phyloP scores from a whole-genome alignment of 2,888 invertebrate species.

The Lamellibrachia satsuma region DNA sequence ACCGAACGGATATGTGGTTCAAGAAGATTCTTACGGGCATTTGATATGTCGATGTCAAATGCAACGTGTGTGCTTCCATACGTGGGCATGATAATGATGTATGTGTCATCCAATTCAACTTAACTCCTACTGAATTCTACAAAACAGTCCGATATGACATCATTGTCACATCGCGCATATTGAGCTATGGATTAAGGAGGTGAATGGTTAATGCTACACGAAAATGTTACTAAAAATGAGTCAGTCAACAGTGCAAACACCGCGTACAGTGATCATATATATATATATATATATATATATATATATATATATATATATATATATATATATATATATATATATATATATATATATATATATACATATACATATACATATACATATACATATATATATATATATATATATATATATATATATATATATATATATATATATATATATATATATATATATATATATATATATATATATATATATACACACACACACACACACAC shows the following conservation, averaged over 20 bases:
- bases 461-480: no score
- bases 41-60: not conserved
- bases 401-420: no score
- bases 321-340: no score
- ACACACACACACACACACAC: no score
- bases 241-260: not conserved
- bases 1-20: not conserved
- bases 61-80: not conserved
- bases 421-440: no score
- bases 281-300: no score
- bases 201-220: not conserved
- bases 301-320: no score
- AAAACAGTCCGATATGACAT: not conserved
- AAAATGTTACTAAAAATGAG: not conserved
- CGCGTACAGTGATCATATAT: no score
- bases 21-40: not conserved
- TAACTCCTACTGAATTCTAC: not conserved
- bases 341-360: no score
- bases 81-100: not conserved
- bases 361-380: no score
- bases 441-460: no score
- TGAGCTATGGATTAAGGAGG: not conserved
- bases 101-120: slow-evolving; percentile 9
- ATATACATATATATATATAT: no score
- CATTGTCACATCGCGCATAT: not conserved